phyloP scores from a whole-genome alignment of 2,797 vertebrate genomes.

The Paratrypauchen microcephalus region DNA sequence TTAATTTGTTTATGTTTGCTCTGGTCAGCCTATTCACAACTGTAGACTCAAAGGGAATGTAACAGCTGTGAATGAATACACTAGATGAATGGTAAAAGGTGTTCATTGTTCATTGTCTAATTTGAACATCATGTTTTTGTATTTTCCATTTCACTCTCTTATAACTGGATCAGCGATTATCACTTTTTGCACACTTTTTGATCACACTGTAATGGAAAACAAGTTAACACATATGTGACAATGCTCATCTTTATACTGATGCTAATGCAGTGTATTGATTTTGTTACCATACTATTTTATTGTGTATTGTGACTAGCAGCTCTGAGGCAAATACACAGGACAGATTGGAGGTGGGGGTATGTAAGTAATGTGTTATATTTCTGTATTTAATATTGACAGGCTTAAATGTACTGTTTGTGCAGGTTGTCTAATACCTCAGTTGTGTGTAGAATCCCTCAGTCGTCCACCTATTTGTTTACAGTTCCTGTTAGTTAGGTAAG shows the following conservation, averaged over 20 bases:
- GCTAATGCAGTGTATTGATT: not conserved
- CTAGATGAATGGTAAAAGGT: not conserved
- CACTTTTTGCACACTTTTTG: not conserved
- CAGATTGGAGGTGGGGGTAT: too few species aligned
- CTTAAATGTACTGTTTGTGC: too few species aligned
- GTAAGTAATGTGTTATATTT: too few species aligned
- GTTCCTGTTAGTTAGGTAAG: too few species aligned
- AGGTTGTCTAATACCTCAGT: too few species aligned
- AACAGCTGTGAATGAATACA: not conserved
- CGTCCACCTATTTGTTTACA: too few species aligned
- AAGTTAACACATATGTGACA: too few species aligned
- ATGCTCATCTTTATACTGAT: not conserved
- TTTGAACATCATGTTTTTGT: not conserved
- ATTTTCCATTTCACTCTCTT: not conserved
- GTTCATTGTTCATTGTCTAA: not conserved
- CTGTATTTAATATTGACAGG: too few species aligned
- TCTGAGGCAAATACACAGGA: too few species aligned
- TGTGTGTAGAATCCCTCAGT: too few species aligned
- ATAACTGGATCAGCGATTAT: not conserved
- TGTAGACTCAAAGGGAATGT: slow-evolving; percentile 1
- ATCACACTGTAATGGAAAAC: not conserved
- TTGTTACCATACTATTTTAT: not conserved
- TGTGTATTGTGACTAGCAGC: too few species aligned
- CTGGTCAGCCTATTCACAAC: slow-evolving; percentile 7
- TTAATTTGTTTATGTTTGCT: slow-evolving; percentile 22